Conservation (phyloP, 2,797 vertebrate species). For the Spinus olivaceus region DNA sequence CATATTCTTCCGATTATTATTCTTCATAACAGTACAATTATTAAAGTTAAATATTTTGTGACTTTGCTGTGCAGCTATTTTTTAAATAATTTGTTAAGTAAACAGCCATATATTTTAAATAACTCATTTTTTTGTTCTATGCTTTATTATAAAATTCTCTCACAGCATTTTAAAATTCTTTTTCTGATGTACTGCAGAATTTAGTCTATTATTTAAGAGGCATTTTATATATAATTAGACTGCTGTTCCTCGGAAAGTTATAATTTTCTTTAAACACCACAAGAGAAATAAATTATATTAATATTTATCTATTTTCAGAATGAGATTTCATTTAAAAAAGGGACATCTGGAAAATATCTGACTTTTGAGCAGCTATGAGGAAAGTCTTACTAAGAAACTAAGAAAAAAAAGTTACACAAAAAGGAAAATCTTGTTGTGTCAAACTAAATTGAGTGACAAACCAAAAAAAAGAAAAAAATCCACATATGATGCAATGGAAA, state of each 20-base stretch:
- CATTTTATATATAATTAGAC: not conserved
- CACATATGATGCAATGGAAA: not conserved
- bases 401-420: not conserved
- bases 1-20: accelerated
- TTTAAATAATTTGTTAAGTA: not conserved
- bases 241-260: not conserved
- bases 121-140: not conserved
- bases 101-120: not conserved
- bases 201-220: not conserved
- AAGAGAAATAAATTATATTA: not conserved
- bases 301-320: not conserved
- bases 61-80: not conserved
- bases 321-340: not conserved
- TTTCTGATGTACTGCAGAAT: not conserved
- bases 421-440: not conserved
- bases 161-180: not conserved
- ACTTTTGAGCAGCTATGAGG: not conserved
- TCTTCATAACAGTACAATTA: not conserved
- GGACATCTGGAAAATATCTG: not conserved
- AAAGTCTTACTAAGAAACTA: not conserved
- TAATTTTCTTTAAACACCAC: not conserved
- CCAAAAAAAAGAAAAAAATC: not conserved
- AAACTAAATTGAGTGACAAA: not conserved
- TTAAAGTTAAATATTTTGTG: not conserved
- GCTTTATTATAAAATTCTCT: not conserved